A percentile compares a stretch with the other conserved stretches of the same genome.
Evolutionary conservation across 1,140 invertebrate species (phyloP).

Genomic region (Scylla paramamosain): DNA sequence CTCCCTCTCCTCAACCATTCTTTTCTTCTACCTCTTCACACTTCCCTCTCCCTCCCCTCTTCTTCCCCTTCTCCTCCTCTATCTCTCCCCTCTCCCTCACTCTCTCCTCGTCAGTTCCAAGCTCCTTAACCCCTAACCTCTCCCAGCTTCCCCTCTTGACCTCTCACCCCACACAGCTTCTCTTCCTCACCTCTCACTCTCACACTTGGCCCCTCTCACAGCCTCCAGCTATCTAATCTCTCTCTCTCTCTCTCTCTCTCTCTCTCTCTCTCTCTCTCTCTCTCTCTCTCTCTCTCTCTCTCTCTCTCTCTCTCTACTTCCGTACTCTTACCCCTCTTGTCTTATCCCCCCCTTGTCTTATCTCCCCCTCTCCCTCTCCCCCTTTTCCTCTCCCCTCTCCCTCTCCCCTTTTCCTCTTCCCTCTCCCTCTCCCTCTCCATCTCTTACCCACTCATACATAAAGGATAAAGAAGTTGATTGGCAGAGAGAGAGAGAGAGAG

Average conservation of each 20-base stretch:
- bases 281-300: not conserved
- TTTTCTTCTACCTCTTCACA: not conserved
- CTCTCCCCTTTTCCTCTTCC: not conserved
- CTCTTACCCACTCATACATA: not conserved
- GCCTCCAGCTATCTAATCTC: too few species aligned
- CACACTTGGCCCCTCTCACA: too few species aligned
- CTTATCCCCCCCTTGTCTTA: not conserved
- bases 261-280: not conserved
- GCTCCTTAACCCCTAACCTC: not conserved
- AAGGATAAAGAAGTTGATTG: not conserved
- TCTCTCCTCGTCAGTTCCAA: not conserved
- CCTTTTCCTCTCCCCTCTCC: not conserved
- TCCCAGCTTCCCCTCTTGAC: not conserved
- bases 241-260: not conserved
- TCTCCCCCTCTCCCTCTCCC: not conserved
- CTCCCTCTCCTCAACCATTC: not conserved
- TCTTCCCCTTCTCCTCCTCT: not conserved
- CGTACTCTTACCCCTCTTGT: not conserved
- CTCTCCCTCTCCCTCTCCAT: not conserved
- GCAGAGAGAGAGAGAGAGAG: constrained; percentile 42
- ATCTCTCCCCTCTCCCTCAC: not conserved
- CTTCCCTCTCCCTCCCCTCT: not conserved
- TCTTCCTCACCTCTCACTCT: too few species aligned
- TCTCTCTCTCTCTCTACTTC: not conserved
- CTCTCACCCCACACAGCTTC: not conserved